Conservation (phyloP, 2,888 invertebrate genomes). For the Hyposoter dolosus region DNA sequence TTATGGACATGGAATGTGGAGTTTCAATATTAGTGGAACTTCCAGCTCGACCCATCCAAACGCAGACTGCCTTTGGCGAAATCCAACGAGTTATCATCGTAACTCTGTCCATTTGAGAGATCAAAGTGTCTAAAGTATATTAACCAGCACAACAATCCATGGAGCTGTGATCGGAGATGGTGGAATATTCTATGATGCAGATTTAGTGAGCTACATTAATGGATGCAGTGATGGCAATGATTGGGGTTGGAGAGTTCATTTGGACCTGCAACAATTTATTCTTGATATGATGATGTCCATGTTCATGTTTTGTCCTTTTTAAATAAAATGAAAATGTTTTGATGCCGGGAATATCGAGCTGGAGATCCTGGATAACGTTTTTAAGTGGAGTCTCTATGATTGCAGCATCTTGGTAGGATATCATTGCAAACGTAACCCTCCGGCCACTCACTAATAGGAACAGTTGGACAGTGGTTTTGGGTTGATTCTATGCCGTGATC, state of each 20-base stretch:
- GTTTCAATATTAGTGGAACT: not conserved
- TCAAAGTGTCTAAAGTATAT: constrained; percentile 21
- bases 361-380: constrained; percentile 46
- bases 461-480: constrained; percentile 67
- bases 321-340: too few species aligned
- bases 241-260: not conserved
- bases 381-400: constrained; percentile 38
- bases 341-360: not conserved
- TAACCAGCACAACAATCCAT: not conserved
- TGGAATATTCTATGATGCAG: not conserved
- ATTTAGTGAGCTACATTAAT: not conserved
- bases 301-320: not conserved
- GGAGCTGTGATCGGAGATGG: not conserved
- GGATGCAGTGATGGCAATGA: not conserved
- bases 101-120: constrained; percentile 7
- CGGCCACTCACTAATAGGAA: constrained; percentile 65
- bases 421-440: constrained; percentile 32
- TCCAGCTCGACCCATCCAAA: not conserved
- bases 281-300: not conserved
- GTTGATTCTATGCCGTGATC: constrained; percentile 39
- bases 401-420: constrained; percentile 12
- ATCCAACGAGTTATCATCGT: constrained; percentile 17
- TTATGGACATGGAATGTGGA: not conserved
- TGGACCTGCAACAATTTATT: not conserved
- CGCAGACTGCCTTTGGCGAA: not conserved